Conservation (phyloP, 2,888 invertebrate species). For the Spodoptera picta region DNA sequence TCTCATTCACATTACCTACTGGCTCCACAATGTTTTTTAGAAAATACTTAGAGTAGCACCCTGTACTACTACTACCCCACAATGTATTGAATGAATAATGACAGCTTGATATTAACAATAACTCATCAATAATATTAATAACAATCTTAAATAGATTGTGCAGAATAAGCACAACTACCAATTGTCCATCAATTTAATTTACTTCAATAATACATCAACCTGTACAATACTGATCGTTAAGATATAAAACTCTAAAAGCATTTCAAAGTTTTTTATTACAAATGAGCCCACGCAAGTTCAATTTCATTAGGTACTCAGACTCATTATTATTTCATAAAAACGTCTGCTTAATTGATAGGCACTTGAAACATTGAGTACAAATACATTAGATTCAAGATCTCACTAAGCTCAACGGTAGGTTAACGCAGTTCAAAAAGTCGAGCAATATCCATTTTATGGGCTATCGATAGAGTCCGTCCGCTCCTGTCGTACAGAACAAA, state of each 20-base stretch:
- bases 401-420: conserved; percentile 29
- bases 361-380: conserved; percentile 25
- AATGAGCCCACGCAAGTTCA: conserved; percentile 7
- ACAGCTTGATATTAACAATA: conserved; percentile 1
- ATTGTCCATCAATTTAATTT: conserved; percentile 20
- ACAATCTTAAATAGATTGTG: background rate
- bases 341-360: conserved; percentile 16
- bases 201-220: conserved; percentile 24
- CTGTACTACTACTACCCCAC: background rate
- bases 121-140: conserved; percentile 6
- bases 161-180: conserved; percentile 4
- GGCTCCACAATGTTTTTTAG: conserved; percentile 6
- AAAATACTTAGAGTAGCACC: conserved; percentile 1
- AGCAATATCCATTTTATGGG: conserved; percentile 68
- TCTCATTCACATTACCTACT: conserved; percentile 9
- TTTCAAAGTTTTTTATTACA: conserved; percentile 22
- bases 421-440: conserved; percentile 66
- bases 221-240: conserved; percentile 26
- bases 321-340: conserved; percentile 18
- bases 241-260: conserved; percentile 27
- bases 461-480: conserved; percentile 67
- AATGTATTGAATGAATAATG: background rate
- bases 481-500: conserved; percentile 73
- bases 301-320: conserved; percentile 17
- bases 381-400: conserved; percentile 17